Conservation (phyloP, 2,113 vertebrate genomes). For the Xenopus tropicalis region DNA sequence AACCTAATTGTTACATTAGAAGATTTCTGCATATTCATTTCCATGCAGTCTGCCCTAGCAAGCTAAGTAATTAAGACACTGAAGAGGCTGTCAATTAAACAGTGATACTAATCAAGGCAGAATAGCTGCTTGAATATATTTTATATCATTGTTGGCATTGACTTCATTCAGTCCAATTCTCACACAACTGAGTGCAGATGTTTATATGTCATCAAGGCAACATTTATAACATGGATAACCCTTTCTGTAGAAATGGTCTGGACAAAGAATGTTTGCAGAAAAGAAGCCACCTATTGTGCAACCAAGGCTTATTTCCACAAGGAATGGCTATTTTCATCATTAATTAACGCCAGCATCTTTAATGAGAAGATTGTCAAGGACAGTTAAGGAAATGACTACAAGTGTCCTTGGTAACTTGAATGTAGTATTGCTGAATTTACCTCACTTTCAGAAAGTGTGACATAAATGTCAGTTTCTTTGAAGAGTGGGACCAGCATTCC, state of each 20-base stretch:
- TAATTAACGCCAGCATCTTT: conserved; percentile 71
- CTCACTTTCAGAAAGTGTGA: conserved; percentile 69
- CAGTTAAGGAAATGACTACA: conserved; percentile 75
- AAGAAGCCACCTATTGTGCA: conserved; percentile 63
- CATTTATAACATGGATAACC: conserved; percentile 54
- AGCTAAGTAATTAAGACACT: conserved; percentile 71
- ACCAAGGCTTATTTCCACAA: conserved; percentile 59
- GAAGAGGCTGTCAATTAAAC: conserved; percentile 79
- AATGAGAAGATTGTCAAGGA: conserved; percentile 72
- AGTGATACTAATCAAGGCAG: conserved; percentile 78
- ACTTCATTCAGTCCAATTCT: conserved; percentile 72
- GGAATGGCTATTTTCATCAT: conserved; percentile 60
- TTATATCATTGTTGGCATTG: conserved; percentile 58
- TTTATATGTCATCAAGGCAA: conserved; percentile 68
- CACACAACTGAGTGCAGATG: conserved; percentile 69
- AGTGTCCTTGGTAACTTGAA: conserved; percentile 79
- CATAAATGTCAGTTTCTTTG: conserved; percentile 73
- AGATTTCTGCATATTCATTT: conserved; percentile 66
- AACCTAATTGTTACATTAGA: conserved; percentile 62
- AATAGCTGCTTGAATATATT: conserved; percentile 72
- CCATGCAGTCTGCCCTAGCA: conserved; percentile 60
- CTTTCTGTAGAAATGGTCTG: conserved; percentile 58
- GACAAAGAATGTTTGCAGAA: conserved; percentile 60
- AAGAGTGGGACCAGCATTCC: conserved; percentile 66
- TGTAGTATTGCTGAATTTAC: conserved; percentile 58